phyloP scores from a whole-genome alignment of 2,888 invertebrate genomes.

The Cyclophora albipunctata region DNA sequence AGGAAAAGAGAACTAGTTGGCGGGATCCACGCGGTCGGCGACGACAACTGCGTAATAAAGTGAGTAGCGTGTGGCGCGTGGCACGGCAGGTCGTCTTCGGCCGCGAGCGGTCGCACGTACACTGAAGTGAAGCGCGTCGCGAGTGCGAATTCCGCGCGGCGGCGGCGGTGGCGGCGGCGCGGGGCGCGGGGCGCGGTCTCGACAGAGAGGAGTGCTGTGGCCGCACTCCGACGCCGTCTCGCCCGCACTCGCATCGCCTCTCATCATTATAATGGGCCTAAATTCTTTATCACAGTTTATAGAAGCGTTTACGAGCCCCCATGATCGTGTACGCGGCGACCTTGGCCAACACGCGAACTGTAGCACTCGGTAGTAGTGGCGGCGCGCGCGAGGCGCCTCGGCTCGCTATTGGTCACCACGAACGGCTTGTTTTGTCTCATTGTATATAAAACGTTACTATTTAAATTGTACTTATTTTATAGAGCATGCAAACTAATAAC shows the following conservation, averaged over 20 bases:
- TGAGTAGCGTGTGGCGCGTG: slow-evolving; percentile 37
- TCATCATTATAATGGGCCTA: slow-evolving; percentile 32
- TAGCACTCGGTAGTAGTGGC: slow-evolving; percentile 15
- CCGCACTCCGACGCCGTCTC: slow-evolving; percentile 41
- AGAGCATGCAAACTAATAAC: slow-evolving; percentile 12
- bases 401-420: slow-evolving; percentile 2
- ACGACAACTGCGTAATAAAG: slow-evolving; percentile 70
- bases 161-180: slow-evolving; percentile 37
- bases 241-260: slow-evolving; percentile 28
- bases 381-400: slow-evolving; percentile 9
- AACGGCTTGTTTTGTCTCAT: slow-evolving; percentile 10
- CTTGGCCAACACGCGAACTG: slow-evolving; percentile 30
- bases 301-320: slow-evolving; percentile 25
- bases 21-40: slow-evolving; percentile 65
- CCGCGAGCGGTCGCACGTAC: slow-evolving; percentile 67
- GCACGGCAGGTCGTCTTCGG: slow-evolving; percentile 52
- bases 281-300: slow-evolving; percentile 38
- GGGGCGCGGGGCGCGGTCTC: slow-evolving; percentile 36
- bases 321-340: slow-evolving; percentile 20
- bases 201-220: slow-evolving; percentile 58
- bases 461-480: slow-evolving; percentile 6
- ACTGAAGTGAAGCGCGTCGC: slow-evolving; percentile 45
- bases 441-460: slow-evolving; percentile 14
- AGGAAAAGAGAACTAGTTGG: slow-evolving; percentile 27
- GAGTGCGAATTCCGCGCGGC: slow-evolving; percentile 59